phyloP scores from a whole-genome alignment of 2,797 vertebrate genomes.

The Gadopsis marmoratus region DNA sequence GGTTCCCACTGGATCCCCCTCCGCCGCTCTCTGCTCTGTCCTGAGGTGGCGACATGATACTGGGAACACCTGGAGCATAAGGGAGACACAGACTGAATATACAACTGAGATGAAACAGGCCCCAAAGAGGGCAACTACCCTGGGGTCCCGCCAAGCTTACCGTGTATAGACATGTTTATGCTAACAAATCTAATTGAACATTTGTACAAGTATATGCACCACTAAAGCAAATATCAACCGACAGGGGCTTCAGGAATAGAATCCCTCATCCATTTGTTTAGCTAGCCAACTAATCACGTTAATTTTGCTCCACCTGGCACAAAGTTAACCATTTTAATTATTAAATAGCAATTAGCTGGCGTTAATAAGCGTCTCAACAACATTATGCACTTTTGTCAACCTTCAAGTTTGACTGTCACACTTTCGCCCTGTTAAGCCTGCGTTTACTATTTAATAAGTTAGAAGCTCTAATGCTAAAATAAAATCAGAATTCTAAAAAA shows the following conservation, averaged over 20 bases:
- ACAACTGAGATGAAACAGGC: neutral
- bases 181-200: neutral
- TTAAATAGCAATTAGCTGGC: neutral
- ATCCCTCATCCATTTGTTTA: neutral
- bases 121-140: neutral
- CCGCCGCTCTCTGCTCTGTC: conserved; percentile 36
- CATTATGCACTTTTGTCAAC: conserved; percentile 90
- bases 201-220: neutral
- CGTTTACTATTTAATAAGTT: neutral
- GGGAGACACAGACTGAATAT: neutral
- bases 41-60: conserved; percentile 62
- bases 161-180: neutral
- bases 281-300: too few relatives aligned
- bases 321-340: neutral
- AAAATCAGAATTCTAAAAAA: too few relatives aligned
- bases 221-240: too few relatives aligned
- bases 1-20: conserved; percentile 59
- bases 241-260: too few relatives aligned
- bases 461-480: too few relatives aligned
- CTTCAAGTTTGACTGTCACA: conserved; percentile 60
- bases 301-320: neutral
- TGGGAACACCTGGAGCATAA: conserved; percentile 78
- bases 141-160: neutral
- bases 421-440: neutral
- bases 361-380: neutral